These are phyloP conservation scores for Caenorhabditis uteleia DNA, from an alignment of 2,888 invertebrate genomes.

Conservation along the genomic window DNA sequence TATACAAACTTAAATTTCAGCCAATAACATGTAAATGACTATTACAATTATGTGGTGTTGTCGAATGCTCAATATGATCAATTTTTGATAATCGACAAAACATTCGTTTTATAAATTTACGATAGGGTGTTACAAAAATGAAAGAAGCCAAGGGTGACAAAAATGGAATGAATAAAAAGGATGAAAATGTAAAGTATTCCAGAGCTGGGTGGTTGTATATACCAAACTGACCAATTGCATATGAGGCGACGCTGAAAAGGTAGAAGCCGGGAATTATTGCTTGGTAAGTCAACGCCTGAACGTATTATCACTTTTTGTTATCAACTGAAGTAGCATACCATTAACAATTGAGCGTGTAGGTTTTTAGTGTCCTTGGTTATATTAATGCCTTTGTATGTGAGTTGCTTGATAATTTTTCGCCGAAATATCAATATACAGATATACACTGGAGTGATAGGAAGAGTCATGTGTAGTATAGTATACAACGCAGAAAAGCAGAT, in stretches of 20 bases:
- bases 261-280: constrained; percentile 17
- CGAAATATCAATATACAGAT: constrained; percentile 29
- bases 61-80: no score
- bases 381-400: constrained; percentile 20
- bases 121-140: constrained; percentile 23
- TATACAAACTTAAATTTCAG: no score
- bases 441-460: constrained; percentile 26
- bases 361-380: constrained; percentile 36
- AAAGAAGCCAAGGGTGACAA: constrained; percentile 16
- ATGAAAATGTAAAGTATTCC: constrained; percentile 24
- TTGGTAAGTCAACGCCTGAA: constrained; percentile 8
- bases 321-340: constrained; percentile 10
- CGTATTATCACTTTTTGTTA: background rate
- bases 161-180: constrained; percentile 15
- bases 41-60: no score
- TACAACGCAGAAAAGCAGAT: constrained; percentile 10
- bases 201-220: constrained; percentile 26
- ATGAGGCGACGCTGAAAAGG: constrained; percentile 22
- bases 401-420: constrained; percentile 15
- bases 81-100: no score
- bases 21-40: no score
- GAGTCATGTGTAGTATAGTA: constrained; percentile 22
- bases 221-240: constrained; percentile 20
- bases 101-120: constrained; percentile 11
- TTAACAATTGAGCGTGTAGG: constrained; percentile 36